Base-by-base conservation (phyloP, 1,140 invertebrate genomes). In the Drosophila sp. region DNA sequence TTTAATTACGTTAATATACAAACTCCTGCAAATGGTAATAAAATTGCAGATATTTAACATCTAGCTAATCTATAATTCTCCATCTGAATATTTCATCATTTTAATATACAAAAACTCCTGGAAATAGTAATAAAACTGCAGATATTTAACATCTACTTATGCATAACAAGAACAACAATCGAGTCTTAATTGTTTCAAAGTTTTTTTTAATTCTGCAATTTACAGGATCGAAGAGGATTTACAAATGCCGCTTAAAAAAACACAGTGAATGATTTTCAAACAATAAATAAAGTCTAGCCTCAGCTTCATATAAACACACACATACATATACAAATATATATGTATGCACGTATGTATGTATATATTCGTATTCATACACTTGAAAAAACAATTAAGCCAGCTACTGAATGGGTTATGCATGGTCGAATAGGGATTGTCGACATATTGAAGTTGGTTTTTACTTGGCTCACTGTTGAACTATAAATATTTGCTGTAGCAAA, bases 231-330 rank as follows among this genome's bases (percentile, higher is more conserved):
- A 17, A 17, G 17, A 0, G 17, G 17, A 17, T 17, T 17, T 17
- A 7, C 17, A 50, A 50, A 50, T 50, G 23, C 44, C 44, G 23
- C 17, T 2, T 23, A 25, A 25, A 25, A 11, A 23, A 47, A 23
- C 23, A 7, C 1, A 27, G 8, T 50, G 23, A 50, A 50, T 50
- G 44, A 50, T 27, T 27, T 50, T 56, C 70, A 62, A 72, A 85
- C 81, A 85, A 85, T 86, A 85, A 85, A 85, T 85, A 85, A 82
- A 86, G 81, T 85, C 81, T 85, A 85, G 81, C 81, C 81, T 10
- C 8, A 50, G 44, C 44, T 25, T 23, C 44, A 50, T 10, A 50
- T 27, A 23, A 0, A 50, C 7, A 27, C 7, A 8, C 5, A 47
- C 27, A 50, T n/a, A 50, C 4, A 27, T 5, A 11, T 7, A 27